Percentiles rank a stretch among this genome's conserved stretches.
Evolutionary conservation across 1,140 invertebrate species (phyloP).

Genomic region (Streblospio benedicti): DNA sequence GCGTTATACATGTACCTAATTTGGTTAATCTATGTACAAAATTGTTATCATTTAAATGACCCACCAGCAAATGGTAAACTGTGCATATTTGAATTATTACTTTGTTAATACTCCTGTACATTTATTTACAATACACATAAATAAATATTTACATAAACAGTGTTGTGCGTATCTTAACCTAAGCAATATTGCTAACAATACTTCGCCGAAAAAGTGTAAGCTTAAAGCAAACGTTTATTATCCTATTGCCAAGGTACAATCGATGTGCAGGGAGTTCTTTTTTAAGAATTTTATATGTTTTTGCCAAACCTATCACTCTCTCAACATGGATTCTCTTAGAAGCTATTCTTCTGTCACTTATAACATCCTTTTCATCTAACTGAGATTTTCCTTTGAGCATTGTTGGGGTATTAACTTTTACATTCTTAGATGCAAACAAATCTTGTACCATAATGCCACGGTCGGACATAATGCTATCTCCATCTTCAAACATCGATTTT

Average conservation of each 20-base stretch:
- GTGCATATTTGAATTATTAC: too few relatives aligned
- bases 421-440: slow-evolving; percentile 19
- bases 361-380: slow-evolving; percentile 16
- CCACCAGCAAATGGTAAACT: too few relatives aligned
- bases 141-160: too few relatives aligned
- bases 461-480: slow-evolving; percentile 25
- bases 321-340: slow-evolving; percentile 22
- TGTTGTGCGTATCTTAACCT: too few relatives aligned
- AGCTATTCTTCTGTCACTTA: slow-evolving; percentile 17
- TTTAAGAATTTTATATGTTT: slow-evolving; percentile 20
- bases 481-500: slow-evolving; percentile 13
- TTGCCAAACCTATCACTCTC: slow-evolving; percentile 18
- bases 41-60: too few relatives aligned
- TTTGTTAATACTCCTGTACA: too few relatives aligned
- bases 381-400: slow-evolving; percentile 21
- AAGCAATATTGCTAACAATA: slow-evolving; percentile 19
- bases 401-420: slow-evolving; percentile 22
- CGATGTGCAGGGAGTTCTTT: slow-evolving; percentile 7
- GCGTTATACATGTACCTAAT: too few relatives aligned
- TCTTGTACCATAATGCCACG: slow-evolving; percentile 23
- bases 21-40: too few relatives aligned
- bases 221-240: slow-evolving; percentile 18
- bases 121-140: too few relatives aligned
- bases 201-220: slow-evolving; percentile 15
- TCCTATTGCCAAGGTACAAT: slow-evolving; percentile 12